phyloP scores from a whole-genome alignment of 1,140 invertebrate species.

The Drosophila repletoides region DNA sequence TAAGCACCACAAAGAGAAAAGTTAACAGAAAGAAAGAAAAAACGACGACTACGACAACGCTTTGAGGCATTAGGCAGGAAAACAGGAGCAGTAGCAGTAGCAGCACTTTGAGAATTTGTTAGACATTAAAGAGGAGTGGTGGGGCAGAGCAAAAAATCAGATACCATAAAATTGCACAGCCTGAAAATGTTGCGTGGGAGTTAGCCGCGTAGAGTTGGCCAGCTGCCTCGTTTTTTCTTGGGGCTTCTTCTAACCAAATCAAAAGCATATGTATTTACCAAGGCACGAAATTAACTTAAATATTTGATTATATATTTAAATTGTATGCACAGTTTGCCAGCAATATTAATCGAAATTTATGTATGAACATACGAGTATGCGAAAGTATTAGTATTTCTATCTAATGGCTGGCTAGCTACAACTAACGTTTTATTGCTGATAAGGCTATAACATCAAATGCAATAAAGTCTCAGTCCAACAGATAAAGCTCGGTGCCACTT shows the following conservation, averaged over 20 bases:
- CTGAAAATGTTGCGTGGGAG: conserved; percentile 6
- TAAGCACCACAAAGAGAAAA: conserved; percentile 47
- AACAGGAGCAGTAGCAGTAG: conserved; percentile 20
- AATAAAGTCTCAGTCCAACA: conserved; percentile 62
- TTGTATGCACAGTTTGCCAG: conserved; percentile 29
- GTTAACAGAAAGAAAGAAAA: conserved; percentile 9
- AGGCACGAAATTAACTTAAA: conserved; percentile 60
- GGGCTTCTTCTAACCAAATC: not conserved
- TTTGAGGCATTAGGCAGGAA: conserved; percentile 49
- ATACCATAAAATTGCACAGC: conserved; percentile 47
- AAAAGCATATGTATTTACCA: conserved; percentile 60
- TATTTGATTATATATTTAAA: conserved; percentile 38
- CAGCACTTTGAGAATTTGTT: conserved; percentile 30
- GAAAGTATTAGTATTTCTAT: not conserved
- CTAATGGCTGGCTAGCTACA: conserved; percentile 34
- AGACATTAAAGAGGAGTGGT: conserved; percentile 7
- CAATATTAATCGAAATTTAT: conserved; percentile 32
- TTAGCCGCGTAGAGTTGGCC: not conserved
- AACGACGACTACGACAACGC: no score
- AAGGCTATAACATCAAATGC: conserved; percentile 69
- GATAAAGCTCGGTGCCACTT: conserved; percentile 47
- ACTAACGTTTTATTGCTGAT: conserved; percentile 72
- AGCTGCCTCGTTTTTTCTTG: not conserved
- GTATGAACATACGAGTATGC: not conserved
- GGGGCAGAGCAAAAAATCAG: conserved; percentile 14